Base-by-base conservation (phyloP, 2,113 vertebrate genomes). In the Chionodraco myersi region DNA sequence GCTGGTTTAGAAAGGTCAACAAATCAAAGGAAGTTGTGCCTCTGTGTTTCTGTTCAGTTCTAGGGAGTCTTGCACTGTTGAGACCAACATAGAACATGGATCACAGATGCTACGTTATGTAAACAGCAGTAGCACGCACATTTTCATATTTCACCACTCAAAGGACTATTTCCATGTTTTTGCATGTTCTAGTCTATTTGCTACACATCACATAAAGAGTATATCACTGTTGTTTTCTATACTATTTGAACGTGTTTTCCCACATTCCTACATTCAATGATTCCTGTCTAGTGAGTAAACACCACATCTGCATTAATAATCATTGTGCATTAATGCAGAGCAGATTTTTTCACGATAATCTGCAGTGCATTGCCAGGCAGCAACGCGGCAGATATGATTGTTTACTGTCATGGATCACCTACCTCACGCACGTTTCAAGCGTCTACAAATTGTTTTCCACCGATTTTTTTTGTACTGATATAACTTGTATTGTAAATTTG, bases 121-220 rank as follows among this genome's bases (percentile, higher is more conserved):
- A 30, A 4, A 30, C 30, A 89, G 79, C 87, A 89, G 76, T 89
- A 76, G 68, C 64, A 79, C 26, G 0, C 62, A 88, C 75, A 61
- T 51, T 26, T 52, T 76, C 41, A 80, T 49, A 68, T 47, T 58
- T 71, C 53, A 73, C 47, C 77, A 75, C 57, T 72, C 62, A 9
- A 16, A 48, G 48, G 67, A 58, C 14, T 57, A 30, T 9, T 23
- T 68, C 51, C 47, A 6, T 70, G 47, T 77, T 88, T 86, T 80
- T 68, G 61, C 79, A 87, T 73, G 61, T 75, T 58, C 9, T 68
- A 26, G 26, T 26, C 26, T 30, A 23, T 72, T 75, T 51, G 41
- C 52, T 66, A 36, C 65, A 76, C 7, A n/a, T 49, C 69, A 62
- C 11, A 59, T 45, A 15, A 11, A 70, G 8, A 59, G 68, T 26